Conservation (phyloP, 1,140 invertebrate genomes). For the Apis dorsata region DNA sequence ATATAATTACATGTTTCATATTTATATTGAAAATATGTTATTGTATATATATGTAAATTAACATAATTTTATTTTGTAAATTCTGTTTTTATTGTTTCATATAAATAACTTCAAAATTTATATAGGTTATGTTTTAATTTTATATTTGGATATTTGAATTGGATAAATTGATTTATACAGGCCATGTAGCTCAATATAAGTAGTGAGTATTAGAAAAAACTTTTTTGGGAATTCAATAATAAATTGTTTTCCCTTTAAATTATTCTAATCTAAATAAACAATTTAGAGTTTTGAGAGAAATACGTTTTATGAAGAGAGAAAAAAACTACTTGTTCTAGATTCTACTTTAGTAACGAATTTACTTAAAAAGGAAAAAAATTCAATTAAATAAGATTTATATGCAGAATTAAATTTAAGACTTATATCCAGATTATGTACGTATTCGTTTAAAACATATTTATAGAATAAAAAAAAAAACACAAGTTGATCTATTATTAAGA, state of each 20-base stretch:
- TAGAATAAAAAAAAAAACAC: slow-evolving; percentile 23
- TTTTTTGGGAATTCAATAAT: not conserved
- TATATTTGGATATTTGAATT: slow-evolving; percentile 1
- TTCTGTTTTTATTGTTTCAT: not conserved
- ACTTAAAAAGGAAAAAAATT: slow-evolving; percentile 8
- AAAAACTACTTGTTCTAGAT: slow-evolving; percentile 32
- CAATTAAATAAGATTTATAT: not conserved
- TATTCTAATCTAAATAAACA: slow-evolving; percentile 31
- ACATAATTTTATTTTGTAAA: not conserved
- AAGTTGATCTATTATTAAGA: not conserved
- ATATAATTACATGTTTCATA: not conserved
- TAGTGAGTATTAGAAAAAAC: slow-evolving; percentile 12
- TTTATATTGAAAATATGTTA: not conserved
- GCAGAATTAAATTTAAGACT: slow-evolving; percentile 14
- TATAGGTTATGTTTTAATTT: slow-evolving; percentile 25
- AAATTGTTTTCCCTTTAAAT: not conserved
- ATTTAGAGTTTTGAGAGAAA: slow-evolving; percentile 18
- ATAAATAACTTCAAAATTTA: slow-evolving; percentile 9
- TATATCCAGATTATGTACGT: slow-evolving; percentile 3
- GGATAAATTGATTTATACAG: not conserved
- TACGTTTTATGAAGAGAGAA: slow-evolving; percentile 36
- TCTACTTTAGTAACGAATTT: slow-evolving; percentile 48
- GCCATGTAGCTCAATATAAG: slow-evolving; percentile 31
- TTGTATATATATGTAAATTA: not conserved
- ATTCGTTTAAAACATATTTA: slow-evolving; percentile 15